Conservation (phyloP, 2,113 vertebrate genomes). For the Osmerus mordax region DNA sequence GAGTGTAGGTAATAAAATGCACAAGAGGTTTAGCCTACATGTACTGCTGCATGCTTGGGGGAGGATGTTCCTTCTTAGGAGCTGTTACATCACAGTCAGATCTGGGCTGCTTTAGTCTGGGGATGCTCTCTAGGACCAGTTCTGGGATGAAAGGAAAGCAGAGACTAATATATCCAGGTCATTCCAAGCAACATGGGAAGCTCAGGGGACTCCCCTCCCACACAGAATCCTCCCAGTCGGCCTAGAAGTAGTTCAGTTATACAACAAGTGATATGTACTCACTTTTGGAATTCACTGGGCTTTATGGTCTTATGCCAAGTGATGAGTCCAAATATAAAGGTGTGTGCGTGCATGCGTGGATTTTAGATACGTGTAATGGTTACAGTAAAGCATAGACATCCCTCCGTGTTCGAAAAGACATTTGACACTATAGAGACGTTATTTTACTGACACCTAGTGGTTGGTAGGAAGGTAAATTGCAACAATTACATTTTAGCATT, state of each 20-base stretch:
- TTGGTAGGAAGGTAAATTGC: no score
- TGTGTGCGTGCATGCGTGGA: no score
- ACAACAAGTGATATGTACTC: not conserved
- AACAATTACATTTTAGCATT: no score
- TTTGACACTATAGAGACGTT: no score
- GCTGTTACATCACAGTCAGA: not conserved
- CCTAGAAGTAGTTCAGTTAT: constrained; percentile 3
- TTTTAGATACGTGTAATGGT: no score
- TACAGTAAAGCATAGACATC: no score
- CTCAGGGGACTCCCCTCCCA: not conserved
- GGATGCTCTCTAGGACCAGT: not conserved
- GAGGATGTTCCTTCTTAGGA: not conserved
- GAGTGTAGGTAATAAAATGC: not conserved
- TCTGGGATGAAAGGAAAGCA: not conserved
- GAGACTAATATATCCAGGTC: constrained; percentile 10
- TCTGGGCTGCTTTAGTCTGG: not conserved
- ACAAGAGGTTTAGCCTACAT: constrained; percentile 1
- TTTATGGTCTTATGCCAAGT: not conserved
- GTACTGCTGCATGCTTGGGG: not conserved
- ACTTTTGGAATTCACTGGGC: not conserved
- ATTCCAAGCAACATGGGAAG: not conserved
- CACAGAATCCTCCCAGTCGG: not conserved
- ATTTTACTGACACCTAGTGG: no score
- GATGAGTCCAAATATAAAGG: no score
- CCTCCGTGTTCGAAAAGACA: no score